These are phyloP conservation scores for Himantopus leucocephalus DNA, from an alignment of 2,113 vertebrate species.

Conservation along the genomic window DNA sequence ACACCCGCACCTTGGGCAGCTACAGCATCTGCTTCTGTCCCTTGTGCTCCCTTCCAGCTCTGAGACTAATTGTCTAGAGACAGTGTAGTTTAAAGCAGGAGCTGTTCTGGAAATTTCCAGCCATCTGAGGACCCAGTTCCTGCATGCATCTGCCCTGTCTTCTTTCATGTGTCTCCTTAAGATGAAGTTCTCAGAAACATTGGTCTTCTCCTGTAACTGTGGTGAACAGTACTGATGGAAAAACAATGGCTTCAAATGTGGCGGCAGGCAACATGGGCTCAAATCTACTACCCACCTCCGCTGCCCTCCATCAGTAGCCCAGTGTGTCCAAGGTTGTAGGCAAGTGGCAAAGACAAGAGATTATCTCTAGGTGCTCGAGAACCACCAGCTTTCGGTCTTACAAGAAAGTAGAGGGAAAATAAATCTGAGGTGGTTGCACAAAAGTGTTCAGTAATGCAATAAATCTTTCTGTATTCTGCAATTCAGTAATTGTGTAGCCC, in stretches of 20 bases:
- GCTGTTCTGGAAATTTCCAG: neutral
- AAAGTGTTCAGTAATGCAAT: neutral
- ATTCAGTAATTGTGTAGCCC: neutral
- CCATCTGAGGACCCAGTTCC: fast-evolving
- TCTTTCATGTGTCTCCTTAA: neutral
- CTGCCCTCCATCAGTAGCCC: neutral
- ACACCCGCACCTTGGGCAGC: neutral
- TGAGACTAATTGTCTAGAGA: neutral
- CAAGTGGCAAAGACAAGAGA: neutral
- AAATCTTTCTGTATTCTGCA: neutral
- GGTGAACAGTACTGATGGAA: neutral
- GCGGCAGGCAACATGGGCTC: neutral
- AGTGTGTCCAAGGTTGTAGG: neutral
- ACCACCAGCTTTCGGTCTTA: fast-evolving
- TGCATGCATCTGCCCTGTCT: neutral
- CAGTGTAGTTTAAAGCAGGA: neutral
- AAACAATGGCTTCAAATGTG: neutral
- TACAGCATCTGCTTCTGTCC: neutral
- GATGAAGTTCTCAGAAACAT: neutral
- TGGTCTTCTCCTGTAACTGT: neutral
- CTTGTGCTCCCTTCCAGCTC: neutral
- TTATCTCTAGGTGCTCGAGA: neutral
- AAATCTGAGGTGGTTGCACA: neutral
- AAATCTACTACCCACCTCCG: neutral
- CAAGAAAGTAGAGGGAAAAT: neutral